Evolutionary conservation across 2,888 invertebrate species (phyloP).

Genomic region (Nysson spinosus): DNA sequence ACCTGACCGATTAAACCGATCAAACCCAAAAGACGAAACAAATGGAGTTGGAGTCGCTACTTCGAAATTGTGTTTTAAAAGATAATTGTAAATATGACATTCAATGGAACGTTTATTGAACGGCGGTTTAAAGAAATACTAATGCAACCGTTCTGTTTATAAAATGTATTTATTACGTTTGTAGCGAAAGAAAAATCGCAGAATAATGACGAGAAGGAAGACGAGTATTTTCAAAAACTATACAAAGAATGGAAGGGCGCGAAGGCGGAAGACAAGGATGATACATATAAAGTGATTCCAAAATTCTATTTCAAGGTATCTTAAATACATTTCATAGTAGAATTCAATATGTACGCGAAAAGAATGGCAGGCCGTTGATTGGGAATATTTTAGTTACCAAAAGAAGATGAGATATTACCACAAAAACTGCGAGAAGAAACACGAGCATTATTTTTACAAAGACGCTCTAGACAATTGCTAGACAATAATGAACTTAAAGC

Average conservation of each 20-base stretch:
- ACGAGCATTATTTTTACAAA: conserved; percentile 90
- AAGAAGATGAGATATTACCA: conserved; percentile 86
- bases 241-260: conserved; percentile 79
- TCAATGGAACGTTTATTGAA: no score
- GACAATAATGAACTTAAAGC: conserved; percentile 92
- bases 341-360: no score
- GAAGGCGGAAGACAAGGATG: conserved; percentile 77
- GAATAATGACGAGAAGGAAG: conserved; percentile 74
- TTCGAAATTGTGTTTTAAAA: conserved; percentile 48
- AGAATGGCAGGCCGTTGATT: no score
- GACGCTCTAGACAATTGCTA: conserved; percentile 89
- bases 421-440: conserved; percentile 93
- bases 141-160: background rate
- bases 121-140: no score
- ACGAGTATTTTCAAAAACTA: conserved; percentile 79
- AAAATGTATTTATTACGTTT: conserved; percentile 15
- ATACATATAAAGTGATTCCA: conserved; percentile 83
- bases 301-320: conserved; percentile 84
- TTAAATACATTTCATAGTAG: background rate
- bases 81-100: conserved; percentile 56
- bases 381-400: conserved; percentile 80
- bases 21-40: conserved; percentile 15
- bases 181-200: conserved; percentile 45
- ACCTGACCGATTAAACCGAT: conserved; percentile 6
- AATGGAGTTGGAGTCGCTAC: conserved; percentile 65